A percentile compares a stretch with the other conserved stretches of the same genome.
These are phyloP conservation scores for Imbricaverruca yamaguchii DNA, from an alignment of 2,888 invertebrate genomes.

Conservation along the genomic window DNA sequence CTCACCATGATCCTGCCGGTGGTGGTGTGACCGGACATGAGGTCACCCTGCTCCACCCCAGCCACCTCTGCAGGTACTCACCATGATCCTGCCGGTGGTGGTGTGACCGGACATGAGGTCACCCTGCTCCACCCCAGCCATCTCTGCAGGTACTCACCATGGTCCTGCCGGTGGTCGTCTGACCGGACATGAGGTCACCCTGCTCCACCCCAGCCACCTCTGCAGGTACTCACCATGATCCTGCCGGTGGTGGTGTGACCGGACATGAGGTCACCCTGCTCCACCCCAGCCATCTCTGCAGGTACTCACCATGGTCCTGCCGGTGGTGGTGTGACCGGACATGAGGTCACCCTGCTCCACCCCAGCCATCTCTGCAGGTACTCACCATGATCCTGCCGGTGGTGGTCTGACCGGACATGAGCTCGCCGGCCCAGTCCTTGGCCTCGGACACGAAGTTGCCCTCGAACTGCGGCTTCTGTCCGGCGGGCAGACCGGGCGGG, in stretches of 20 bases:
- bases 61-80: conserved; percentile 57
- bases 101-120: conserved; percentile 99
- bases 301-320: too few species aligned
- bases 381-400: conserved; percentile 97
- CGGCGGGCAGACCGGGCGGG: neutral
- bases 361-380: conserved; percentile 38
- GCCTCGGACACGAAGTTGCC: conserved; percentile 99
- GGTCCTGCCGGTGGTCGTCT: conserved; percentile 97
- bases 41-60: too few species aligned
- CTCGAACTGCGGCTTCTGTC: conserved; percentile 76
- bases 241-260: conserved; percentile 99
- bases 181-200: conserved; percentile 99
- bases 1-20: too few species aligned
- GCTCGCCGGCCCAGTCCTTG: conserved; percentile 99
- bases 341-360: too few species aligned
- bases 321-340: too few species aligned
- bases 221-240: conserved; percentile 71
- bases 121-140: conserved; percentile 47
- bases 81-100: conserved; percentile 97
- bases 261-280: conserved; percentile 89
- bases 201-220: conserved; percentile 99
- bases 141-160: conserved; percentile 83
- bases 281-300: too few species aligned
- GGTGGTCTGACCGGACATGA: conserved; percentile 99
- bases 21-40: too few species aligned